Evolutionary conservation across 2,797 vertebrate species (phyloP), one percentile per base, ranked within the genome.

Genomic region (Galaxias olidus): DNA sequence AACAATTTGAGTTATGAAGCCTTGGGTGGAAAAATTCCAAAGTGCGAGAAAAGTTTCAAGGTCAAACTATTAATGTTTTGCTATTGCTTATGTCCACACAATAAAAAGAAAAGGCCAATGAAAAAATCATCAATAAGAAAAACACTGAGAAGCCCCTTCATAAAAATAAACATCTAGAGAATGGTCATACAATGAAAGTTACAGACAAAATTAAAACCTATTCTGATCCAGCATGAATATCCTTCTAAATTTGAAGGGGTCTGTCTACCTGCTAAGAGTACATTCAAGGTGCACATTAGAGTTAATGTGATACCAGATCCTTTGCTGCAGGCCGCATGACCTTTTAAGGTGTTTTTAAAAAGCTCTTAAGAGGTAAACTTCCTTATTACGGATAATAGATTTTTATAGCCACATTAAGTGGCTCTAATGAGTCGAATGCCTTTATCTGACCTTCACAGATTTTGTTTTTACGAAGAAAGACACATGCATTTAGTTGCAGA

Each of bases 251-350:
- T 2, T 30, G 30, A 30, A 30, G 30, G 30, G 30, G 19, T 61
- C 15, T 19, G 19, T 61, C 15, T 19, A 65, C 63, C 13, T 61
- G 46, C 64, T 84, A 74, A 54, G 41, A 63, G 48, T 18, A 40
- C 69, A 80, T 78, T 71, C 67, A 66, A 78, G 74, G 76, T 73
- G 65, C 74, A 83, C 81, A 78, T 80, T 48, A 54, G 80, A 89
- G 91, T 92, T 91, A 91, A 92, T 92, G 77, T 86, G 68, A 87
- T 79, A 90, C 87, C 70, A 82, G 81, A 74, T 81, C n/a, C 20
- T 17, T 13, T n/a, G 14, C 48, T 17, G 17, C 48, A 50, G n/a
- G 18, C 49, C 49, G 12, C 18, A 49, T 88, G 18, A 51, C 15
- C 13, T 3, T 60, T 13, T 60, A 42, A 10, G 40, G 20, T 56